Evolutionary conservation across 2,797 vertebrate species (phyloP).

Genomic region (Coregonus sp.): DNA sequence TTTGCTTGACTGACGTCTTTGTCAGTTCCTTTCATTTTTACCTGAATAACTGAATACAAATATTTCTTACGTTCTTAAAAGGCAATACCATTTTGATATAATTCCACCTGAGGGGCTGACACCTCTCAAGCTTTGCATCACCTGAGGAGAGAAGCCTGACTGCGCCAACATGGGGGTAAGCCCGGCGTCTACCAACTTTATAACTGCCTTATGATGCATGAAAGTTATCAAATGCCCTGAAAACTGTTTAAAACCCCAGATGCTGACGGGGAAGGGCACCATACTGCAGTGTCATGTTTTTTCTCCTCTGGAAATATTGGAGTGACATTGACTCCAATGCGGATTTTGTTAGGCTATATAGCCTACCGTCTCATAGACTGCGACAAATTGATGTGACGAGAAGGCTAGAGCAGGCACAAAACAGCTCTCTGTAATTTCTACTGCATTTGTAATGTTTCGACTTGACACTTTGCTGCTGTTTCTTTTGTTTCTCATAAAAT

Average conservation of each 20-base stretch:
- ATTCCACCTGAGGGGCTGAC: conserved; percentile 67
- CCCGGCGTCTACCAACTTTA: conserved; percentile 52
- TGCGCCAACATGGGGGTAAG: conserved; percentile 85
- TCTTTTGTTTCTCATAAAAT: not conserved
- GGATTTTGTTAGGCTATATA: conserved; percentile 56
- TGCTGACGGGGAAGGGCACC: not conserved
- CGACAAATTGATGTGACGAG: conserved; percentile 65
- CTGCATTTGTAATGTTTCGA: conserved; percentile 8
- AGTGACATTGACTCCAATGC: conserved; percentile 78
- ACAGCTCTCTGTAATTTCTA: not conserved
- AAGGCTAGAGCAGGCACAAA: conserved; percentile 23
- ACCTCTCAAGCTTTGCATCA: conserved; percentile 78
- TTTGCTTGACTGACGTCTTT: conserved; percentile 36
- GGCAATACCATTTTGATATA: conserved; percentile 60
- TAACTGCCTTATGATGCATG: conserved; percentile 44
- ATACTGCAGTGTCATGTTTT: conserved; percentile 41
- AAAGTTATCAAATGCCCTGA: conserved; percentile 28
- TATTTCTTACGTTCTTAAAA: conserved; percentile 52
- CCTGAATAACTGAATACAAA: conserved; percentile 41
- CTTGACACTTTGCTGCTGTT: conserved; percentile 46
- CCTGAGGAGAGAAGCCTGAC: conserved; percentile 75
- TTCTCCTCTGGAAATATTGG: conserved; percentile 45
- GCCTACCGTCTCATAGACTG: conserved; percentile 63
- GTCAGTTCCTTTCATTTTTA: conserved; percentile 18
- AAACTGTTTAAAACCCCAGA: not conserved